These are phyloP conservation scores for Strix occidentalis DNA, from an alignment of 2,797 vertebrate species.

Conservation along the genomic window DNA sequence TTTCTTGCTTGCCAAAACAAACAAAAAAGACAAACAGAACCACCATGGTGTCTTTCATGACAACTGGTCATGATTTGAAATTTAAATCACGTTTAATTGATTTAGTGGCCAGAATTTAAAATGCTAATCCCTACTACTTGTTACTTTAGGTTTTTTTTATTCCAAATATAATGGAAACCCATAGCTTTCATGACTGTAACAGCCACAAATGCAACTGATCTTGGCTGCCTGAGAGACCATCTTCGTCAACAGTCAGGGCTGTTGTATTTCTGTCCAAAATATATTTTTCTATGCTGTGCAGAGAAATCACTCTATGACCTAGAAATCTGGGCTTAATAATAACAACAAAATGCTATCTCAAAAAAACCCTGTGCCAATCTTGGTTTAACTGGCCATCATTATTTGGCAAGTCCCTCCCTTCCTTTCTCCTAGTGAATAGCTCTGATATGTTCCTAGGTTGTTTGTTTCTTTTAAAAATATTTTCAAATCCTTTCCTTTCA, in stretches of 20 bases:
- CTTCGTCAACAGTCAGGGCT: neutral
- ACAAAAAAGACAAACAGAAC: neutral
- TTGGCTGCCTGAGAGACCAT: neutral
- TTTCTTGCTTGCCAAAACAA: slow-evolving; percentile 1
- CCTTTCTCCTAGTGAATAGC: neutral
- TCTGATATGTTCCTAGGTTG: neutral
- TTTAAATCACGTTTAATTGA: neutral
- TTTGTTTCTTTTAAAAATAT: neutral
- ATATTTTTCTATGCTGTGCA: neutral
- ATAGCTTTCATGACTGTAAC: neutral
- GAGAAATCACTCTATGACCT: neutral
- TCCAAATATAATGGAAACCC: neutral
- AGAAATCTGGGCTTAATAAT: neutral
- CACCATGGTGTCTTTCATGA: neutral
- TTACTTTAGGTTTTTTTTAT: neutral
- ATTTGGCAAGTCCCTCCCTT: neutral
- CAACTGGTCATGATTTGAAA: neutral
- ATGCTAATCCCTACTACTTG: neutral
- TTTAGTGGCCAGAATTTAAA: neutral
- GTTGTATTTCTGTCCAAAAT: neutral
- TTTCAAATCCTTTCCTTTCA: neutral
- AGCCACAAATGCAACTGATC: neutral
- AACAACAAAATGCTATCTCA: neutral
- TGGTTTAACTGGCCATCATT: neutral
- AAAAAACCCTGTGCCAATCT: neutral